Base-by-base conservation (phyloP, 2,888 invertebrate genomes). In the Serrognathus titanus region DNA sequence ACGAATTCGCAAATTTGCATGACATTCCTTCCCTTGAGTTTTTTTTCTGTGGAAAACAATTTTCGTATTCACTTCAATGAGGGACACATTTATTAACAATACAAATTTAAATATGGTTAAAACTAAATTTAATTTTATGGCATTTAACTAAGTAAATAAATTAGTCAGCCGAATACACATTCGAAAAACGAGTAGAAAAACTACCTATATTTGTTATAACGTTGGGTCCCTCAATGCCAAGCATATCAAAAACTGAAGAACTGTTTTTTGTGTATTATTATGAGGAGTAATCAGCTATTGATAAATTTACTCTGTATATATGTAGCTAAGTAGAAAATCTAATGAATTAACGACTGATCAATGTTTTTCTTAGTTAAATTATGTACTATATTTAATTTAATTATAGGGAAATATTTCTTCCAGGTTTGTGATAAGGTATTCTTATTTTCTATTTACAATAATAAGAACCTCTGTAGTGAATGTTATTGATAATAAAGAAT, bases 401-500 rank as follows among this genome's bases (percentile, higher is more conserved):
- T 13, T 48, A 16, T 43, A 51, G 38, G 39, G 39, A 51, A 57
- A 48, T 48, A 16, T 48, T 52, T 57, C 56, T 57, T 57, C 56
- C 52, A 57, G 24, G 37, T 52, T 48, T 57, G 56, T 57, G 56
- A 57, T 57, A 55, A 50, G 49, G 39, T 47, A 49, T 43, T 50
- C 55, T 55, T 53, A 53, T 53, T 37, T 47, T 45, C 48, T 38
- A 35, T 50, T 31, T 48, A 43, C 43, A 20, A 41, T 50, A 53
- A 47, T 31, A 40, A 46, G 53, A 53, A 53, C 53, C 46, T 47
- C 12, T 39, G 12, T 53, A 39, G 47, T 39, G 46, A 47, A 20
- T 45, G 10, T 45, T n/a, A 16, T 24, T 45, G 11, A 20, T 45
- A 45, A 6, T 45, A 12, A 20, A 45, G 24, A 20, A 45, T 45